These are phyloP conservation scores for Phyllotreta striolata DNA, from an alignment of 2,888 invertebrate genomes.

Conservation along the genomic window DNA sequence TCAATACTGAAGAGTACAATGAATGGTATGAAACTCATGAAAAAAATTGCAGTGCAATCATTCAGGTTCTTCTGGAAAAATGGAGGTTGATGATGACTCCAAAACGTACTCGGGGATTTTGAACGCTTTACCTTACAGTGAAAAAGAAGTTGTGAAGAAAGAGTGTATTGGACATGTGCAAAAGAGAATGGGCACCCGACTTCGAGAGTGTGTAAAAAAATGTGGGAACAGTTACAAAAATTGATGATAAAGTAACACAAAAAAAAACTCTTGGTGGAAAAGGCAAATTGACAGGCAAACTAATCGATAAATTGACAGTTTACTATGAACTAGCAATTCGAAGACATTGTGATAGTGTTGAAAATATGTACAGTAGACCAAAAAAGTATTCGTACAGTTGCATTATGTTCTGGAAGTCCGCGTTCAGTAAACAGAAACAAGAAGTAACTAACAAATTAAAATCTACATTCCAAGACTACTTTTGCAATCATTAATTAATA, in stretches of 20 bases:
- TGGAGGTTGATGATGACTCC: constrained; percentile 1
- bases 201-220: constrained; percentile 1
- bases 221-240: neutral
- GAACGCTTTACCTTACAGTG: neutral
- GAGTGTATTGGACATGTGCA: neutral
- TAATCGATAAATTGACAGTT: constrained; percentile 44
- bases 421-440: no score
- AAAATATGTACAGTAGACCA: no score
- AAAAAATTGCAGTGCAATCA: neutral
- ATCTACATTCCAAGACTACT: no score
- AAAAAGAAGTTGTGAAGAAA: neutral
- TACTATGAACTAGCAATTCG: constrained; percentile 52
- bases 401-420: no score
- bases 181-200: neutral
- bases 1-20: no score
- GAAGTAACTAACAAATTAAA: no score
- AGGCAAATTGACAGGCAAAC: constrained; percentile 43
- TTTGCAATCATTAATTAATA: no score
- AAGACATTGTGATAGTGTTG: constrained; percentile 45
- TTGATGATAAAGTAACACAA: neutral
- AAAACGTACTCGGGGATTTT: constrained; percentile 1
- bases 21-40: neutral
- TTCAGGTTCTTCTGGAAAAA: constrained; percentile 1
- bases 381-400: no score
- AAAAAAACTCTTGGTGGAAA: constrained; percentile 30